phyloP scores from a whole-genome alignment of 2,797 vertebrate genomes.

The Perodicticus potto region DNA sequence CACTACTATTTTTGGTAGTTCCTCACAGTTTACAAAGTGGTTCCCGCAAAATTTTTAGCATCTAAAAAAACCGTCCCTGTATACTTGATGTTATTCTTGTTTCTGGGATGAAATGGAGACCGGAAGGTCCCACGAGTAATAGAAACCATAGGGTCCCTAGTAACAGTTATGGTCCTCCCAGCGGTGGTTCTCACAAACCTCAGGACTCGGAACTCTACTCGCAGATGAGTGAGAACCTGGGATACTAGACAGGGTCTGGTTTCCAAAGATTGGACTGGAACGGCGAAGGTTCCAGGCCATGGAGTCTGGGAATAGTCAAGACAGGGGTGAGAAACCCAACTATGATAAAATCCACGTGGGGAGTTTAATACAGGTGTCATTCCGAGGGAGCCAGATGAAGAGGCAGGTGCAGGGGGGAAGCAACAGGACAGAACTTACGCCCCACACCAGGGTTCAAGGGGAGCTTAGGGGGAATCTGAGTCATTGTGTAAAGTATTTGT shows the following conservation, averaged over 20 bases:
- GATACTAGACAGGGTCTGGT: neutral
- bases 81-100: neutral
- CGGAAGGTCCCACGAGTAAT: neutral
- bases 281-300: neutral
- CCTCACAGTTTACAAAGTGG: neutral
- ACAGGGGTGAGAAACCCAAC: neutral
- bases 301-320: neutral
- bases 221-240: neutral
- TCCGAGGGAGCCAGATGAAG: neutral
- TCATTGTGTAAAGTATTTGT: neutral
- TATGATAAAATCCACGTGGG: neutral
- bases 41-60: neutral
- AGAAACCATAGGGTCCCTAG: neutral
- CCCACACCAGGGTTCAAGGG: fast-evolving
- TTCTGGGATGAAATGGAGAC: constrained; percentile 8
- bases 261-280: neutral
- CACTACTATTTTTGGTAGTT: neutral
- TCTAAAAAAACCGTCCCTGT: neutral
- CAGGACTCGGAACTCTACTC: neutral
- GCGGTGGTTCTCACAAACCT: neutral
- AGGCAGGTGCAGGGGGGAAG: neutral
- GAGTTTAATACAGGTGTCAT: neutral
- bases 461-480: neutral
- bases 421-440: neutral
- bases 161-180: neutral